Evolutionary conservation across 2,888 invertebrate genomes (phyloP).

Genomic region (Cylindroiulus punctatus): DNA sequence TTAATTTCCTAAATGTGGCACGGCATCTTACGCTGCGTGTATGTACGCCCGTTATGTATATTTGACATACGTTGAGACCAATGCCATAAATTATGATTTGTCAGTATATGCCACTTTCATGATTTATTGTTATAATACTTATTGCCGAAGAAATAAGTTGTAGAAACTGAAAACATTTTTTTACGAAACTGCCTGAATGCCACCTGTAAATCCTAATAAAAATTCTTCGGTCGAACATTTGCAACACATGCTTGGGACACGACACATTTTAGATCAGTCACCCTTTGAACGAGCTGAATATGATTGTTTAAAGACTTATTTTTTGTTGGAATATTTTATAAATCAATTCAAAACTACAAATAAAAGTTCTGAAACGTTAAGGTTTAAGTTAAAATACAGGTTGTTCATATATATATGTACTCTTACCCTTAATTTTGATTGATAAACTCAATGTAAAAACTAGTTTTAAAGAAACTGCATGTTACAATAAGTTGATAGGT

Average conservation of each 20-base stretch:
- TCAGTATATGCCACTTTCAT: constrained; percentile 35
- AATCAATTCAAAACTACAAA: too few species aligned
- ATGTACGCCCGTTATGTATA: constrained; percentile 24
- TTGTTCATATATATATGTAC: too few species aligned
- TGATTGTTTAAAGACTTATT: not conserved
- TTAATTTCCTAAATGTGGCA: constrained; percentile 5
- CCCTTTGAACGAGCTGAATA: not conserved
- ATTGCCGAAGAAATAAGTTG: not conserved
- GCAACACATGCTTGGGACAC: not conserved
- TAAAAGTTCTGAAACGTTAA: too few species aligned
- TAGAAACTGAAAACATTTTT: constrained; percentile 21
- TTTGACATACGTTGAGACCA: constrained; percentile 11
- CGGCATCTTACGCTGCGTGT: not conserved
- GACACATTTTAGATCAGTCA: not conserved
- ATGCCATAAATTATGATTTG: constrained; percentile 6
- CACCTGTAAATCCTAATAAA: constrained; percentile 24
- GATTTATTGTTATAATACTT: not conserved
- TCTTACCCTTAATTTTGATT: too few species aligned
- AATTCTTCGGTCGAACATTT: not conserved
- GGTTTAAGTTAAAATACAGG: too few species aligned
- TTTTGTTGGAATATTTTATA: not conserved
- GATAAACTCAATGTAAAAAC: too few species aligned
- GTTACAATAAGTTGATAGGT: too few species aligned
- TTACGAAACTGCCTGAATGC: not conserved
- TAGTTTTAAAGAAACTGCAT: too few species aligned